Evolutionary conservation across 2,888 invertebrate species (phyloP).

Genomic region (Tricholauxania praeusta): DNA sequence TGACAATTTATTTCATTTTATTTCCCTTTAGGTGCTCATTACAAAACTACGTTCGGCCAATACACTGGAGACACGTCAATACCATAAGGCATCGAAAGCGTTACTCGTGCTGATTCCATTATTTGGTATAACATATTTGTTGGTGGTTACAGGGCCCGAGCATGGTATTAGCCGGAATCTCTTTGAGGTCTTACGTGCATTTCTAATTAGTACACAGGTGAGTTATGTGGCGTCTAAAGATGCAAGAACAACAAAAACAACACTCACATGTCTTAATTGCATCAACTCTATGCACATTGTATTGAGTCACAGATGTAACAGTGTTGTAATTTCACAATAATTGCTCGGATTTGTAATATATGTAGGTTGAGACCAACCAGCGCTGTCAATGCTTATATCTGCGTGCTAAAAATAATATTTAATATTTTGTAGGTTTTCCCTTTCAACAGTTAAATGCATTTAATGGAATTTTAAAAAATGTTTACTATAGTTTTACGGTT

Average conservation of each 20-base stretch:
- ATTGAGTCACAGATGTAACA: neutral
- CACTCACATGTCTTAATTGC: neutral
- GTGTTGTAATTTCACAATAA: neutral
- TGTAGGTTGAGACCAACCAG: neutral
- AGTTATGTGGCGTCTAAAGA: constrained; percentile 45
- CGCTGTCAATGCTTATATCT: neutral
- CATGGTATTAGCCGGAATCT: constrained; percentile 80
- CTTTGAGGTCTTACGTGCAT: constrained; percentile 82
- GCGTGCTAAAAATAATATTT: no score
- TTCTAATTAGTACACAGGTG: constrained; percentile 92
- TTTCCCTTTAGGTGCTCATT: constrained; percentile 80
- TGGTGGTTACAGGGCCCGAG: constrained; percentile 85
- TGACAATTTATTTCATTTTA: constrained; percentile 40
- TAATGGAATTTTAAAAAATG: no score
- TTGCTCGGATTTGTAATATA: neutral
- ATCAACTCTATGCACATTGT: neutral
- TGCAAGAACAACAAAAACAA: neutral
- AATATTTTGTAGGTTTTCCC: no score
- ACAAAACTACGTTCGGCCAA: constrained; percentile 93
- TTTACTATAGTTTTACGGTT: no score
- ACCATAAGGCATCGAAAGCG: constrained; percentile 91
- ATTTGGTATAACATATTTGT: constrained; percentile 89
- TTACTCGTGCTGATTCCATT: constrained; percentile 91
- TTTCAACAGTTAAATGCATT: no score
- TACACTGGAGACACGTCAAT: constrained; percentile 90